Conservation (phyloP, 2,888 invertebrate genomes). For the Drosophila kanekoi region DNA sequence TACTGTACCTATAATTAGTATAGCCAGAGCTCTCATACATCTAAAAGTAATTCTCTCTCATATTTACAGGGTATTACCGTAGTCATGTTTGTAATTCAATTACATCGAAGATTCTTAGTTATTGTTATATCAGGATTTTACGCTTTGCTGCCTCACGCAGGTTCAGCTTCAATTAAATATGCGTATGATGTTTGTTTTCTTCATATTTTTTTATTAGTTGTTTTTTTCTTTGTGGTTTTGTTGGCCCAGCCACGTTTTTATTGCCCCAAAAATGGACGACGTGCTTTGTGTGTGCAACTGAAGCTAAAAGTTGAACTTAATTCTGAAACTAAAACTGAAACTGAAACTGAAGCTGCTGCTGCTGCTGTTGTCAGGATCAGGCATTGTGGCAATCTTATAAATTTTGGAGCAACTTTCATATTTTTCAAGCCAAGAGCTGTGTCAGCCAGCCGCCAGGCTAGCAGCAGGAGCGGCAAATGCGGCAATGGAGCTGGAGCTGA, state of each 20-base stretch:
- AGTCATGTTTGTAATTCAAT: background rate
- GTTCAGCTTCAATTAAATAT: constrained; percentile 74
- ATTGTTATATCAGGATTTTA: constrained; percentile 44
- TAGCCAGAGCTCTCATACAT: no score
- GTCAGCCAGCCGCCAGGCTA: constrained; percentile 9
- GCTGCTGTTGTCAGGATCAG: constrained; percentile 30
- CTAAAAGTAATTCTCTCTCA: background rate
- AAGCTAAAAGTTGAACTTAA: constrained; percentile 30
- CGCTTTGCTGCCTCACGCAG: constrained; percentile 41
- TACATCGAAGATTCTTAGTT: constrained; percentile 18
- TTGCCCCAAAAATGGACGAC: constrained; percentile 59
- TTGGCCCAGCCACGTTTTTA: constrained; percentile 67
- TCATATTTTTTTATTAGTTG: background rate
- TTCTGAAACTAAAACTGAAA: constrained; percentile 34
- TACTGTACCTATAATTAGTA: no score
- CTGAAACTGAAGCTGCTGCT: constrained; percentile 15
- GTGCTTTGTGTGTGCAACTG: constrained; percentile 66
- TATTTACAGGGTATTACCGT: constrained; percentile 1
- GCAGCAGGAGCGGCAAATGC: background rate
- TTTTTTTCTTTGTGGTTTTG: constrained; percentile 1
- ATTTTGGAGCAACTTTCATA: constrained; percentile 80
- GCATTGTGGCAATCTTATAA: constrained; percentile 62
- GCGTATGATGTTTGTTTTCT: constrained; percentile 64
- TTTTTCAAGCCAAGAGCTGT: constrained; percentile 53
- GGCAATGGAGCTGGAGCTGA: background rate